phyloP scores from a whole-genome alignment of 2,888 invertebrate genomes.

The Drosophila nigritarsus region DNA sequence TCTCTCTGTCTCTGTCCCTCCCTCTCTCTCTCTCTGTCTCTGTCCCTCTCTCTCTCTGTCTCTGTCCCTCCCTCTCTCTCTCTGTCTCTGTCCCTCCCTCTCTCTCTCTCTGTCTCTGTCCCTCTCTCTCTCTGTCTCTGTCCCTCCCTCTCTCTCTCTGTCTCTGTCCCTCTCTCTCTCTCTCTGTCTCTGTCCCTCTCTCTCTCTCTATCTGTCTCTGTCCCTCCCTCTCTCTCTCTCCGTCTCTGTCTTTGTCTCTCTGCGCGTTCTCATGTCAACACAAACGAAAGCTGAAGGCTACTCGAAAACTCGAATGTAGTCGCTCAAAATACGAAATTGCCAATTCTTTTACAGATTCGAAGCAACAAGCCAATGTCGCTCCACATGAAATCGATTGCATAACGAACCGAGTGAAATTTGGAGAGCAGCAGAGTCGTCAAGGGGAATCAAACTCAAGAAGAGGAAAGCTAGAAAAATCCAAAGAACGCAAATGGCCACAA shows the following conservation, averaged over 20 bases:
- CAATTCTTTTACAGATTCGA: slow-evolving; percentile 61
- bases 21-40: fast-evolving
- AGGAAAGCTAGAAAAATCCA: slow-evolving; percentile 23
- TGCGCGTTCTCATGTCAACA: slow-evolving; percentile 70
- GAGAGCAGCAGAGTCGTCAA: slow-evolving; percentile 5
- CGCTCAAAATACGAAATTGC: slow-evolving; percentile 29
- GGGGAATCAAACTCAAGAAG: neutral
- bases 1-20: too few species aligned
- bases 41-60: fast-evolving
- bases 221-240: neutral
- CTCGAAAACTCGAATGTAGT: slow-evolving; percentile 10
- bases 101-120: too few species aligned
- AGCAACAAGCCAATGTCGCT: slow-evolving; percentile 78
- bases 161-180: too few species aligned
- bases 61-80: fast-evolving
- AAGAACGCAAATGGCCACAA: slow-evolving; percentile 80
- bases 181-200: too few species aligned
- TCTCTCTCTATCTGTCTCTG: neutral
- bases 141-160: too few species aligned
- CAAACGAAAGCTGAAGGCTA: slow-evolving; percentile 54
- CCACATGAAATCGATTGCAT: slow-evolving; percentile 72
- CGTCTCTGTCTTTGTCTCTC: neutral
- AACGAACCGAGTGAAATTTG: slow-evolving; percentile 21
- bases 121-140: too few species aligned
- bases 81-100: too few species aligned